These are phyloP conservation scores for Heliconius eleuchia DNA, from an alignment of 1,140 invertebrate species.

Conservation along the genomic window DNA sequence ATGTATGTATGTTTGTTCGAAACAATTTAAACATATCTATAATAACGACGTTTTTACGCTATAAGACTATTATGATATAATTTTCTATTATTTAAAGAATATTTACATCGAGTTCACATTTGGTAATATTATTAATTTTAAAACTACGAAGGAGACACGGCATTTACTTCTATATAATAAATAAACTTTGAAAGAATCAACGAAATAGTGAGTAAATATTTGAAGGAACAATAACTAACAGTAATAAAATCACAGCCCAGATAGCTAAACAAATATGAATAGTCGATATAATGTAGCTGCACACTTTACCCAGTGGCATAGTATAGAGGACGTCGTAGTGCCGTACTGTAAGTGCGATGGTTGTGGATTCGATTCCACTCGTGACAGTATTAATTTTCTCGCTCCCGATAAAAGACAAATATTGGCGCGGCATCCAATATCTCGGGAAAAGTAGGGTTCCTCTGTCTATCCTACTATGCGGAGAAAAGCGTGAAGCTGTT, in stretches of 20 bases:
- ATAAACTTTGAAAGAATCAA: conserved; percentile 25
- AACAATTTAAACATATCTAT: conserved; percentile 43
- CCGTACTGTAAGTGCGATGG: no score
- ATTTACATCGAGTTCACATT: conserved; percentile 47
- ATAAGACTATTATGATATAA: conserved; percentile 37
- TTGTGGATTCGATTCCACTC: no score
- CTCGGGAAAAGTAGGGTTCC: no score
- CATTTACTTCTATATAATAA: conserved; percentile 21
- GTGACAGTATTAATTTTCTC: no score
- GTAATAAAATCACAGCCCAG: conserved; percentile 64
- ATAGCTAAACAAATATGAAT: conserved; percentile 28
- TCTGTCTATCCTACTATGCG: no score
- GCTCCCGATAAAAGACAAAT: no score
- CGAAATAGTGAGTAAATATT: background rate
- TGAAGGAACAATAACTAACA: conserved; percentile 20
- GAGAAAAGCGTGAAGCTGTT: no score
- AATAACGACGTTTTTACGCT: conserved; percentile 44
- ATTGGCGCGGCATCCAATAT: no score
- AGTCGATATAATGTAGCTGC: background rate
- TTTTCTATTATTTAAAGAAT: conserved; percentile 45
- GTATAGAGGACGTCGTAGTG: no score
- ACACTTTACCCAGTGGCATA: background rate
- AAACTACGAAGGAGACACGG: conserved; percentile 28
- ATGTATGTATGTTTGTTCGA: conserved; percentile 27
- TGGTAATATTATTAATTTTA: conserved; percentile 33